Evolutionary conservation across 1,140 invertebrate species (phyloP).

Genomic region (Leptopilina clavipes): DNA sequence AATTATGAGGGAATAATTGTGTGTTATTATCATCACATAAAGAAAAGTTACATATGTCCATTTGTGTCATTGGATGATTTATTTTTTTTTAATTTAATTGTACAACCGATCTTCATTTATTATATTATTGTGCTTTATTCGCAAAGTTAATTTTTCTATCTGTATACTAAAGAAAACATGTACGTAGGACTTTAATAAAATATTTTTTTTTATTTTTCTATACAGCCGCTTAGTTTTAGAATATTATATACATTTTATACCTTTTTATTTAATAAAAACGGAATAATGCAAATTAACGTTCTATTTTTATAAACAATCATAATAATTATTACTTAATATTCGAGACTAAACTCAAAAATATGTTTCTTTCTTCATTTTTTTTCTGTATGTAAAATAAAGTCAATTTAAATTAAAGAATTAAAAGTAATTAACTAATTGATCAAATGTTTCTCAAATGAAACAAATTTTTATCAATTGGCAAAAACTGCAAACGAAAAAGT

Average conservation of each 20-base stretch:
- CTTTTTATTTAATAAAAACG: neutral
- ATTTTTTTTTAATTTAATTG: neutral
- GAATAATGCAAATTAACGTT: neutral
- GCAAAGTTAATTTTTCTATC: neutral
- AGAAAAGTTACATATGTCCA: neutral
- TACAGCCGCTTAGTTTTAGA: neutral
- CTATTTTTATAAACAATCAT: neutral
- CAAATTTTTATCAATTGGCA: no score
- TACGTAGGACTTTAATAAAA: constrained; percentile 14
- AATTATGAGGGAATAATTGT: neutral
- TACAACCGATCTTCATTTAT: neutral
- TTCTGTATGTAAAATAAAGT: no score
- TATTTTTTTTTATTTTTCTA: neutral
- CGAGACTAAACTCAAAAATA: no score
- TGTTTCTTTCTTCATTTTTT: no score
- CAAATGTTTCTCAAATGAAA: neutral
- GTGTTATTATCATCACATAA: neutral
- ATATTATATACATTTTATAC: neutral
- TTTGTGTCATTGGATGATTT: neutral
- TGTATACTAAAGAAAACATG: neutral
- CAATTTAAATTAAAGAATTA: no score
- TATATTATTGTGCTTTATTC: neutral
- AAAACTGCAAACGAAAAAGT: no score
- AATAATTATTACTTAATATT: no score
- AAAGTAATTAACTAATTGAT: no score